These are phyloP conservation scores for Drosophila equinoxialis DNA, from an alignment of 1,140 invertebrate genomes.

Conservation along the genomic window DNA sequence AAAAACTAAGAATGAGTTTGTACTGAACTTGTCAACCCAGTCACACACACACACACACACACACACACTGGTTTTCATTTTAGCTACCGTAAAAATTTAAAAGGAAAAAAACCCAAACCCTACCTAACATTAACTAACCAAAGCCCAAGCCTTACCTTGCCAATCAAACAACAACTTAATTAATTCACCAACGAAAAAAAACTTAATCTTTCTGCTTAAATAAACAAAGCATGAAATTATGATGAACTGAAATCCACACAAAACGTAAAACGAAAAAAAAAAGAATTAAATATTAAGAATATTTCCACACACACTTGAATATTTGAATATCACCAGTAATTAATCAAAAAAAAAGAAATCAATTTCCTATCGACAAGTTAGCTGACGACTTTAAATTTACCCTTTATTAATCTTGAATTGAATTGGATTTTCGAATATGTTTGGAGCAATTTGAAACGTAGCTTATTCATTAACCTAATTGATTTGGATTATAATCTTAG, in stretches of 20 bases:
- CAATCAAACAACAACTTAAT: slow-evolving; percentile 30
- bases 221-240: slow-evolving; percentile 60
- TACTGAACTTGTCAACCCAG: slow-evolving; percentile 43
- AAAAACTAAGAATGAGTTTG: slow-evolving; percentile 2
- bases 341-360: slow-evolving; percentile 61
- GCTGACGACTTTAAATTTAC: no score
- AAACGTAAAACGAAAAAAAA: background rate
- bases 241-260: slow-evolving; percentile 8
- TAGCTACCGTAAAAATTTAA: slow-evolving; percentile 38
- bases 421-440: no score
- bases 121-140: background rate
- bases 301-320: slow-evolving; percentile 74
- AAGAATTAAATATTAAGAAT: slow-evolving; percentile 30
- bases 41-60: slow-evolving; percentile 8
- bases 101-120: slow-evolving; percentile 25
- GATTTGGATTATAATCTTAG: no score
- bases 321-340: slow-evolving; percentile 77
- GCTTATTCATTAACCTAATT: no score
- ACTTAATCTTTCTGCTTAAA: slow-evolving; percentile 19
- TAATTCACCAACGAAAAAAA: slow-evolving; percentile 32
- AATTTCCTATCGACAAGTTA: no score
- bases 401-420: no score
- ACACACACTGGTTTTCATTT: background rate
- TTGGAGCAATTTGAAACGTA: no score
- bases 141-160: background rate